These are phyloP conservation scores for Apomyelois bistriatella DNA, from an alignment of 2,888 invertebrate species.

Conservation along the genomic window DNA sequence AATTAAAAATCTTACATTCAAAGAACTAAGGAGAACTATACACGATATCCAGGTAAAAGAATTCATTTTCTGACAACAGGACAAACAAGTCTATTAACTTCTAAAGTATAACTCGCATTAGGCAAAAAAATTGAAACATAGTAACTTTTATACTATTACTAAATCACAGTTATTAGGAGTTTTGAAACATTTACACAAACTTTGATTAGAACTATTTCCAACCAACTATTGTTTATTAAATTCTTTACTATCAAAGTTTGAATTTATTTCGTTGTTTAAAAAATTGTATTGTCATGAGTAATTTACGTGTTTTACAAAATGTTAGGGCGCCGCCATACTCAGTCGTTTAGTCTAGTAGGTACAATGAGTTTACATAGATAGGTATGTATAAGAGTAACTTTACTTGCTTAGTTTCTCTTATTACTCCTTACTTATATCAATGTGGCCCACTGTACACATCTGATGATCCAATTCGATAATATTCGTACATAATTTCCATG, in stretches of 20 bases:
- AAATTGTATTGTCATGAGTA: too few species aligned
- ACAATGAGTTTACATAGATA: too few species aligned
- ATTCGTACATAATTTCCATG: too few species aligned
- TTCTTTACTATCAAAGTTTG: neutral
- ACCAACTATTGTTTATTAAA: neutral
- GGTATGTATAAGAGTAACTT: too few species aligned
- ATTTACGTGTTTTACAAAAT: too few species aligned
- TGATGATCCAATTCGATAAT: too few species aligned
- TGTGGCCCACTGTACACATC: too few species aligned
- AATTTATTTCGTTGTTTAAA: neutral
- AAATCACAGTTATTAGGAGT: neutral
- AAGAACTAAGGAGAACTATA: slow-evolving; percentile 2
- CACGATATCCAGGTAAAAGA: slow-evolving; percentile 9
- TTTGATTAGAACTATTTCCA: neutral
- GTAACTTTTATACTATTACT: slow-evolving; percentile 1
- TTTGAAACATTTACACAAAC: neutral
- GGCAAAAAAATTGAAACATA: neutral
- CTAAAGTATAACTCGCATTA: neutral
- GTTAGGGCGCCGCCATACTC: too few species aligned
- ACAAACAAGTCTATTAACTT: neutral
- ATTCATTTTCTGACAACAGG: neutral
- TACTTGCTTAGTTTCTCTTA: too few species aligned
- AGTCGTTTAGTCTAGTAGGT: too few species aligned
- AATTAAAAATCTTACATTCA: slow-evolving; percentile 5
- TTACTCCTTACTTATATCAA: too few species aligned